Conservation (phyloP, 2,113 vertebrate species). For the Psilopsiagon aurifrons region DNA sequence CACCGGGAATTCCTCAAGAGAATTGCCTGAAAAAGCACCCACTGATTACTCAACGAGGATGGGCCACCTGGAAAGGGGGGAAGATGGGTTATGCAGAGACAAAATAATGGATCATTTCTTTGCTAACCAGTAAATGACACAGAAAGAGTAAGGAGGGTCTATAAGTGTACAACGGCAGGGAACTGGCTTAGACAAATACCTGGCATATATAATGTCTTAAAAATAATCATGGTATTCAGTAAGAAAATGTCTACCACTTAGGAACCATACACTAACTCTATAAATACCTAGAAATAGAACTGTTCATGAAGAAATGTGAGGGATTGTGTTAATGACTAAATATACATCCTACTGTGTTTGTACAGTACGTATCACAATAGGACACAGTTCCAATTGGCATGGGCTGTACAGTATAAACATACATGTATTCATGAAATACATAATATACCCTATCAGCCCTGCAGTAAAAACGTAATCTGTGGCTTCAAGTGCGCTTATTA, state of each 20-base stretch:
- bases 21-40: background rate
- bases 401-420: background rate
- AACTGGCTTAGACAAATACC: background rate
- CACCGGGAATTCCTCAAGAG: background rate
- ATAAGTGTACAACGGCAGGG: background rate
- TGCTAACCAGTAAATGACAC: background rate
- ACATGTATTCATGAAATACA: background rate
- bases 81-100: background rate
- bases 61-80: background rate
- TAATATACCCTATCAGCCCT: background rate
- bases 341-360: background rate
- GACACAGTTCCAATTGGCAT: fast-evolving
- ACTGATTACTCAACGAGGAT: background rate
- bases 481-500: background rate
- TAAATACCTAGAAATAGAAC: background rate
- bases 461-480: background rate
- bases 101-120: background rate
- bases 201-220: background rate
- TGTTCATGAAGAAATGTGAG: background rate
- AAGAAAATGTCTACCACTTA: background rate
- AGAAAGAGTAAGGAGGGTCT: background rate
- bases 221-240: background rate
- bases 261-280: background rate
- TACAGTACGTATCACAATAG: background rate
- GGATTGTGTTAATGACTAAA: background rate